phyloP scores from a whole-genome alignment of 2,888 invertebrate genomes.

The Vannuccia rotundouncinata region DNA sequence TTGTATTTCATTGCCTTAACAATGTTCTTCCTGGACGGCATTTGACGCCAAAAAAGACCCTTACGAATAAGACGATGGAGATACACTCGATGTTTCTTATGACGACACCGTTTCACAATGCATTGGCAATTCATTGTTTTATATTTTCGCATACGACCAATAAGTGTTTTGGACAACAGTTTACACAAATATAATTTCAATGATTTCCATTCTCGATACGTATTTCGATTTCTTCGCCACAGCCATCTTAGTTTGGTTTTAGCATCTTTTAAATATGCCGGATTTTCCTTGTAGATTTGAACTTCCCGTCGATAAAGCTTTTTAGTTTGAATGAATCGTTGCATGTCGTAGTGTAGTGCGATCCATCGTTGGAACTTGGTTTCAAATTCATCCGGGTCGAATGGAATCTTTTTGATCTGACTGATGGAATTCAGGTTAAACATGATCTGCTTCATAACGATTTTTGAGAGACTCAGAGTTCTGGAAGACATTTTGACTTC shows the following conservation, averaged over 20 bases:
- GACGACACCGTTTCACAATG: not conserved
- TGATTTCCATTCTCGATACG: not conserved
- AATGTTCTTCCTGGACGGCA: not conserved
- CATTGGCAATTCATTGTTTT: not conserved
- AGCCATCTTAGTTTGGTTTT: not conserved
- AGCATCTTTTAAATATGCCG: not conserved
- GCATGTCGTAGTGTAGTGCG: not conserved
- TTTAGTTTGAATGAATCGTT: not conserved
- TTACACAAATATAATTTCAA: not conserved
- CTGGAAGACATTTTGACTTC: not conserved
- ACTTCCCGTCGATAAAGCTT: not conserved
- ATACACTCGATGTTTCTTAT: not conserved
- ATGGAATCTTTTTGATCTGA: not conserved
- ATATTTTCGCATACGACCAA: not conserved
- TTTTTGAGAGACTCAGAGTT: not conserved
- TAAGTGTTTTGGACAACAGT: not conserved
- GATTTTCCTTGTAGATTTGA: not conserved
- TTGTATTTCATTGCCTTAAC: not conserved
- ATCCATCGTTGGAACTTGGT: not conserved
- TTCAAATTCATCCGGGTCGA: not conserved
- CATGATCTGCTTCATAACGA: not conserved
- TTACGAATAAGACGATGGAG: not conserved
- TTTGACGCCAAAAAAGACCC: not conserved
- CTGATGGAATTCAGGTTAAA: not conserved
- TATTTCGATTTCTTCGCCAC: not conserved